Base-by-base conservation (phyloP, 2,113 vertebrate species). In the Lanius collurio region DNA sequence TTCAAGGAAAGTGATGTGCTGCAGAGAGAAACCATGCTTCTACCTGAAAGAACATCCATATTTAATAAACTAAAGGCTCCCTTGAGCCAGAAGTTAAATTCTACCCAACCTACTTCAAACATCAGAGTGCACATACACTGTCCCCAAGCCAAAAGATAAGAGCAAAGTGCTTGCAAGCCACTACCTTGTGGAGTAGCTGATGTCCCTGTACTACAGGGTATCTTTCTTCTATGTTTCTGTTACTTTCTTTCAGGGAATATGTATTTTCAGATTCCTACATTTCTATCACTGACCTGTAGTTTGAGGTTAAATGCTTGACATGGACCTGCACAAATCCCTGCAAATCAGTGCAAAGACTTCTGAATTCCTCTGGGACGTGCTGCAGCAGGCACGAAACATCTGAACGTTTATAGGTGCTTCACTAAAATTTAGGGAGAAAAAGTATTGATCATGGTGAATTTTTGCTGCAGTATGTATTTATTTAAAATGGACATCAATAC, bases 11-110 rank as follows among this genome's bases (percentile, higher is more conserved):
- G 60, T 7, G 16, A 76, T 69, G 44, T 47, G 83, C 83, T 91
- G 31, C 81, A 65, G 46, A 87, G 65, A 73, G 55, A 87, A 93
- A 75, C 18, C 6, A 5, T 47, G 71, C 27, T 90, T 62, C 83
- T 42, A 87, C 78, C 85, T 74, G 80, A 31, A 83, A 90, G 46
- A 76, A 92, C 70, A 90, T 88, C 62, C 56, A 93, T 93, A 91
- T 85, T 92, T 86, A 87, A 95, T 94, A 81, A 95, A 95, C 56
- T 79, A 88, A 96, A 94, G 44, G 64, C 33, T 93, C 71, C 70
- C 71, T 50, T 80, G 87, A 70, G 93, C 42, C 71, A 80, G 46
- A 82, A 91, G 80, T 57, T 83, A 90, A 95, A 94, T 78, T 90
- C 60, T 59, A 60, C 68, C n/a, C 82, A 76, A 80, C 9, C 44